Base-by-base conservation (phyloP, 2,113 vertebrate species). In the Otocyon megalotis region DNA sequence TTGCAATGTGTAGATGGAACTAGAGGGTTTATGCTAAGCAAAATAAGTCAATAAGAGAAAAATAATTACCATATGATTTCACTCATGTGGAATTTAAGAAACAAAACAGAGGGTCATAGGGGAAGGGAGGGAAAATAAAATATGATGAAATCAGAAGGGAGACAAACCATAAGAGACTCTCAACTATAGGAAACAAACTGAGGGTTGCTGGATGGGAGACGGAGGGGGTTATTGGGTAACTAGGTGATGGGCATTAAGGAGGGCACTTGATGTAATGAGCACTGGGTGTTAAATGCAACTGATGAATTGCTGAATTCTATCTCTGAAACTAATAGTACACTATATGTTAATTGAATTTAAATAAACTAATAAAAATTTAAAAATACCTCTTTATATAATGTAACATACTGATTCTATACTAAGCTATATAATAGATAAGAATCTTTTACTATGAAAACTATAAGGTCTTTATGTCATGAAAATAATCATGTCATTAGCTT, bases 401-500 rank as follows among this genome's bases (percentile, higher is more conserved):
- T 56, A 92, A 37, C 24, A 56, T 9, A 50, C 24, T 77, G 6
- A 83, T 35, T 93, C 37, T 32, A 48, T 94, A 37, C 14, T 48
- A 35, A 80, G 20, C 11, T 85, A 11, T 50, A 48, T 58, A 50
- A 35, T 35, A 26, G 6, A 85, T 54, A 89, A 72, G 19, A 69
- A 53, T 1, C 35, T 88, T 48, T 9, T 85, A 74, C 17, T 37
- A 84, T 74, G 14, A 69, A 88, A 91, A 53, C 2, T 71, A 35
- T 58, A 22, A 10, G 30, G 1, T n/a, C 1, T 35, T 24, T 32
- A 67, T 86, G 9, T n/a, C 37, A 62, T 15, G 76, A 8, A 89
- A 76, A 82, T 90, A 87, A 90, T 87, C 22, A 77, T 82, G 53
- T 63, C 28, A 94, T 28, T 87, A 56, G 53, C 54, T 87, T 95